Conservation (phyloP, 1,140 invertebrate species). For the Apocrypta bakeri region DNA sequence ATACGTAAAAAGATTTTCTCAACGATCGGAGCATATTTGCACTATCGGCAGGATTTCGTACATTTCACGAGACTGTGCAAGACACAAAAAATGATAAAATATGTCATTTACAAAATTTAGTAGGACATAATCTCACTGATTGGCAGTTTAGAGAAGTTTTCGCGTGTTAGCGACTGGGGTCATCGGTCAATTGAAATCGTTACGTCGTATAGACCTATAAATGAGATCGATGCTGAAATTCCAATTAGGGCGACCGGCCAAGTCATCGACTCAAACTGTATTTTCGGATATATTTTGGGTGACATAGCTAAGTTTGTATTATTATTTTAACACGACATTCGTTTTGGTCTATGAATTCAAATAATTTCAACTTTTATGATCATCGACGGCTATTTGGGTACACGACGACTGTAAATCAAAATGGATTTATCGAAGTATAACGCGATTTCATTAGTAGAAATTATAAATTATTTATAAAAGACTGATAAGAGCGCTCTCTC, state of each 20-base stretch:
- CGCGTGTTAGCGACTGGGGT: conserved; percentile 37
- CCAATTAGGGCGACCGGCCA: not conserved
- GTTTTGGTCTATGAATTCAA: not conserved
- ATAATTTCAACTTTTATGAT: not conserved
- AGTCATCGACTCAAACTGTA: not conserved
- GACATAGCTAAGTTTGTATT: not conserved
- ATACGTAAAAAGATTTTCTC: too few species aligned
- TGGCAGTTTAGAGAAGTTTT: too few species aligned
- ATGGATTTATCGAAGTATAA: not conserved
- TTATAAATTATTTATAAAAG: not conserved
- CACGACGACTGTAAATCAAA: not conserved
- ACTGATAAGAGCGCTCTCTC: not conserved
- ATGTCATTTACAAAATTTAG: too few species aligned
- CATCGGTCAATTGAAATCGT: conserved; percentile 46
- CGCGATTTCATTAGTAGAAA: not conserved
- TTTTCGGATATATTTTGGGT: not conserved
- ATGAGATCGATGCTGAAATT: not conserved
- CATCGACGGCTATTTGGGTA: not conserved
- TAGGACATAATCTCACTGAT: too few species aligned
- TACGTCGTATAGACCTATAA: not conserved
- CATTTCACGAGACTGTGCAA: too few species aligned
- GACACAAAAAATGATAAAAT: too few species aligned
- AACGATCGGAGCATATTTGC: too few species aligned
- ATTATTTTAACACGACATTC: not conserved
- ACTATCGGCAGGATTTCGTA: too few species aligned